Evolutionary conservation across 2,888 invertebrate species (phyloP).

Genomic region (Acleris laterana): DNA sequence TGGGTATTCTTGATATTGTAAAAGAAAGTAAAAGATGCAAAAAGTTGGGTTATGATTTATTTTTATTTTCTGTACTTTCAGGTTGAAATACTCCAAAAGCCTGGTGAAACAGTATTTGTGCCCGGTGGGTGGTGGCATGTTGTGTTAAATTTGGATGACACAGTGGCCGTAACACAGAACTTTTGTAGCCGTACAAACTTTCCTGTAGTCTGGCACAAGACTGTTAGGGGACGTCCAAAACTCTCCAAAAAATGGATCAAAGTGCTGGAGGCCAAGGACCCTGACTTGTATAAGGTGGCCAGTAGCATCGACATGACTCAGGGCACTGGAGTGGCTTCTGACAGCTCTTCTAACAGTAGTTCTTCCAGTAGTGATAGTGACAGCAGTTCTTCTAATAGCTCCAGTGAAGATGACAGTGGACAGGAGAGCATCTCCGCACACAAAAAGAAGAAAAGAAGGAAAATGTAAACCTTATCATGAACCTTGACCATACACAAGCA

Average conservation of each 20-base stretch:
- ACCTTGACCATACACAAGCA: slow-evolving; percentile 49
- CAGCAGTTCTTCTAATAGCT: slow-evolving; percentile 79
- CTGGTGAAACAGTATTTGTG: slow-evolving; percentile 99
- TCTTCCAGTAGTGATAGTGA: slow-evolving; percentile 89
- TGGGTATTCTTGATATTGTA: too few species aligned
- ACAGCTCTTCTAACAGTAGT: slow-evolving; percentile 95
- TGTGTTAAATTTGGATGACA: slow-evolving; percentile 97
- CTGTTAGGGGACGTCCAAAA: slow-evolving; percentile 97
- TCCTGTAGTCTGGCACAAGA: slow-evolving; percentile 99
- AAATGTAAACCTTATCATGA: slow-evolving; percentile 58
- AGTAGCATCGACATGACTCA: slow-evolving; percentile 93
- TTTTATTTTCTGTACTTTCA: slow-evolving; percentile 57
- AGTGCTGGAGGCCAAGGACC: slow-evolving; percentile 88
- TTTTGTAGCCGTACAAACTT: slow-evolving; percentile 98
- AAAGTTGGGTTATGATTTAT: too few species aligned
- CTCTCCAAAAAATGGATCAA: slow-evolving; percentile 96
- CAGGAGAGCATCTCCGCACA: slow-evolving; percentile 95
- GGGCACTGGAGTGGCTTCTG: slow-evolving; percentile 96
- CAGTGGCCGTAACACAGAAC: slow-evolving; percentile 99
- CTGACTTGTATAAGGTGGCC: slow-evolving; percentile 90
- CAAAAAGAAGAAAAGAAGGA: slow-evolving; percentile 90
- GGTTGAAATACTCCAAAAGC: slow-evolving; percentile 96
- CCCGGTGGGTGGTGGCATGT: slow-evolving; percentile 99
- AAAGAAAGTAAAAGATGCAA: too few species aligned
- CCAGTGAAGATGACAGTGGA: slow-evolving; percentile 90